Percentiles rank a stretch among this genome's conserved stretches.
Evolutionary conservation across 2,888 invertebrate genomes (phyloP).

Genomic region (Ormyrus nitidulus): DNA sequence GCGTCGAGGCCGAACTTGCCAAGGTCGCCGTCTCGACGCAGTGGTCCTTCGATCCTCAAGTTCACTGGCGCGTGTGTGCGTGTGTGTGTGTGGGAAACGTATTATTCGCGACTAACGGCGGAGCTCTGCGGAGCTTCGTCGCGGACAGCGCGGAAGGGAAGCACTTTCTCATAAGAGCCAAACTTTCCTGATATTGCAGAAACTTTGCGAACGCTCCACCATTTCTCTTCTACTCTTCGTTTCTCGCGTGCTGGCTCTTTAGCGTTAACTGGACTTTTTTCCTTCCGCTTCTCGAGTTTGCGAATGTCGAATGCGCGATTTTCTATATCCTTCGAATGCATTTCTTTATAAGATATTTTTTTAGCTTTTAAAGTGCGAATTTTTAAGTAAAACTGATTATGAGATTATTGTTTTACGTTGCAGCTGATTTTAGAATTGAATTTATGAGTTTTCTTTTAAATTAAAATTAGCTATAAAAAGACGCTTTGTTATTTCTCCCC

Average conservation of each 20-base stretch:
- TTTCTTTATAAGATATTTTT: too few relatives aligned
- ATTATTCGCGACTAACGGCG: too few relatives aligned
- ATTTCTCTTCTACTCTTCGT: conserved; percentile 10
- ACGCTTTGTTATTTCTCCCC: too few relatives aligned
- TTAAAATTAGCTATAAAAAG: too few relatives aligned
- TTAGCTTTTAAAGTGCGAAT: too few relatives aligned
- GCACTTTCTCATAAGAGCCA: neutral
- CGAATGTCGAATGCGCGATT: too few relatives aligned
- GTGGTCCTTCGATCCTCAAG: conserved; percentile 29
- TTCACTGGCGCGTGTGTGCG: neutral
- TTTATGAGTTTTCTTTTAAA: too few relatives aligned
- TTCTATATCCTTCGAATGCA: too few relatives aligned
- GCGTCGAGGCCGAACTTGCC: neutral
- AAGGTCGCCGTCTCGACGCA: conserved; percentile 18
- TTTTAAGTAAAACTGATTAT: too few relatives aligned
- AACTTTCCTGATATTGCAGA: conserved; percentile 21
- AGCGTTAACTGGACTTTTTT: neutral
- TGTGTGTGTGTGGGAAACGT: too few relatives aligned
- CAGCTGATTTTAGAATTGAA: too few relatives aligned
- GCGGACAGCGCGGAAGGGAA: neutral
- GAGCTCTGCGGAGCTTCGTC: neutral
- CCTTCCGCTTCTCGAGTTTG: neutral
- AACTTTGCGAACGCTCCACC: conserved; percentile 6
- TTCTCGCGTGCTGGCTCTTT: neutral
- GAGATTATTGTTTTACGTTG: too few relatives aligned